These are phyloP conservation scores for Echinometra lucunter DNA, from an alignment of 53 echinoderm and acorn worm species.

Conservation along the genomic window DNA sequence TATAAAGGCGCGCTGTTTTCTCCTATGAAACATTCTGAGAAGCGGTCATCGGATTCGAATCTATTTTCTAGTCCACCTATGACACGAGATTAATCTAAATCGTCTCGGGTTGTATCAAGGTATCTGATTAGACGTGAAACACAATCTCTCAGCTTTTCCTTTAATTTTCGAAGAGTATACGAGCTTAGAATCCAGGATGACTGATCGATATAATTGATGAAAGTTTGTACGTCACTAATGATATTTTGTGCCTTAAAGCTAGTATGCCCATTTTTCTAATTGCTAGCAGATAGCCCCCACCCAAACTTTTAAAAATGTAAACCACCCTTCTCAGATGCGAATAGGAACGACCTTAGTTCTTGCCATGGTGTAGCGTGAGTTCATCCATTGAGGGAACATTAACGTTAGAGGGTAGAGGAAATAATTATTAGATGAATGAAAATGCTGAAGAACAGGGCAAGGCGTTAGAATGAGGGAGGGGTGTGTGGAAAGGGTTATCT, in stretches of 20 bases:
- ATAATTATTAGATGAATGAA: not conserved
- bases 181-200: not conserved
- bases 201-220: slow-evolving; percentile 16
- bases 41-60: not conserved
- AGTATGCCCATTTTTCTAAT: not conserved
- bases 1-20: not conserved
- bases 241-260: not conserved
- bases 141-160: not conserved
- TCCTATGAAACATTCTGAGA: not conserved
- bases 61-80: not conserved
- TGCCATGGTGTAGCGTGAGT: not conserved
- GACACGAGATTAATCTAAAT: slow-evolving; percentile 21
- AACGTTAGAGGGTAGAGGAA: not conserved
- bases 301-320: not conserved
- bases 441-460: not conserved
- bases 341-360: not conserved
- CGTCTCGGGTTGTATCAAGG: not conserved
- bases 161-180: not conserved
- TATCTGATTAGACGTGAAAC: slow-evolving; percentile 33
- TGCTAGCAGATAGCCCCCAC: not conserved
- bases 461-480: not conserved
- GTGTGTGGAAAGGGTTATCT: not conserved
- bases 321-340: not conserved
- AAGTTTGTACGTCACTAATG: not conserved
- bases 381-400: not conserved